phyloP scores from a whole-genome alignment of 2,797 vertebrate species.

The Hoplostethus mediterraneus region DNA sequence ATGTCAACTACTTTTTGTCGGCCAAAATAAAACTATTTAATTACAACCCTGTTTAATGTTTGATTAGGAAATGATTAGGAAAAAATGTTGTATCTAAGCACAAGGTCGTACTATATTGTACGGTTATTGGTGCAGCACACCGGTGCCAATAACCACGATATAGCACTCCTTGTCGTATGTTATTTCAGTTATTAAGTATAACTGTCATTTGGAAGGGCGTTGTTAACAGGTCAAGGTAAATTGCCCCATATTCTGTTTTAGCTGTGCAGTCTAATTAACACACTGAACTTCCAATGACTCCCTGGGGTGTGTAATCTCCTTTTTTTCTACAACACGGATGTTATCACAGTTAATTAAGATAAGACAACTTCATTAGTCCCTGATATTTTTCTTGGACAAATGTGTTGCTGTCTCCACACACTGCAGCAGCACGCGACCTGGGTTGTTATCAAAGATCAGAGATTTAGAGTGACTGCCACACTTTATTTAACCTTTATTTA shows the following conservation, averaged over 20 bases:
- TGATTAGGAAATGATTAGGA: too few species aligned
- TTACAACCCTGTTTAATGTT: too few species aligned
- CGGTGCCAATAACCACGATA: too few species aligned
- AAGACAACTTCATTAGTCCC: constrained; percentile 2
- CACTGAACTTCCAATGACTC: constrained; percentile 2
- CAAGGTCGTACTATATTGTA: too few species aligned
- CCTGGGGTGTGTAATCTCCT: not conserved
- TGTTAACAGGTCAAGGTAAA: constrained; percentile 6
- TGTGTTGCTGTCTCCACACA: not conserved
- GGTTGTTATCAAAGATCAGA: not conserved
- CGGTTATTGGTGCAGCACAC: too few species aligned
- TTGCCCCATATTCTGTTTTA: not conserved
- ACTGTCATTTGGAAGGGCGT: not conserved
- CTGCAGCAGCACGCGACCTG: not conserved
- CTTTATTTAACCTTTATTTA: too few species aligned
- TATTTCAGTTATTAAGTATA: too few species aligned
- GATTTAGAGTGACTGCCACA: too few species aligned
- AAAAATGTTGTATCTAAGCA: too few species aligned
- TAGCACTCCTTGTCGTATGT: too few species aligned
- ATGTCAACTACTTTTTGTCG: too few species aligned
- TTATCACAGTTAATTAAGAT: not conserved
- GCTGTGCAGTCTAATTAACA: not conserved
- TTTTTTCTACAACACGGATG: constrained; percentile 1
- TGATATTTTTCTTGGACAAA: not conserved
- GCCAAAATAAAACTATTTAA: too few species aligned